Evolutionary conservation across 2,888 invertebrate species (phyloP).

Genomic region (Ariolimax columbianus): DNA sequence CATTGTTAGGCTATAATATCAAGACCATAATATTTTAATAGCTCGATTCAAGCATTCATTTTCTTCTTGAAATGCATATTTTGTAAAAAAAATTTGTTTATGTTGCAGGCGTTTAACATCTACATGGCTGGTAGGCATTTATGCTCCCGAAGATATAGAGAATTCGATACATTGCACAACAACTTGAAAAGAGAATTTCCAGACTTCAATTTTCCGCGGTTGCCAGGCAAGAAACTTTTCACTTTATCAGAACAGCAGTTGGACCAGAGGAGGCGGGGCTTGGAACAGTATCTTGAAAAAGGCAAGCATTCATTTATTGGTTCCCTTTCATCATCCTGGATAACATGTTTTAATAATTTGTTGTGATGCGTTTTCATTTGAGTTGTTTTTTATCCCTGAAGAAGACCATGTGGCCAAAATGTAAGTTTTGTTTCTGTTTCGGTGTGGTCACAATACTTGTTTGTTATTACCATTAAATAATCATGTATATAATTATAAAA

Average conservation of each 20-base stretch:
- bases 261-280: constrained; percentile 93
- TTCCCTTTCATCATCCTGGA: not conserved
- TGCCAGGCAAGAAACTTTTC: constrained; percentile 99
- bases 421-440: too few relatives aligned
- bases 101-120: constrained; percentile 88
- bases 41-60: not conserved
- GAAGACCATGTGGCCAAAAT: too few relatives aligned
- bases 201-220: constrained; percentile 96
- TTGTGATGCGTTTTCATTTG: too few relatives aligned
- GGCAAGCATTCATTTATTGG: constrained; percentile 59
- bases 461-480: too few relatives aligned
- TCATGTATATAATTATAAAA: too few relatives aligned
- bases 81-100: not conserved
- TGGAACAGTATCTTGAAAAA: constrained; percentile 98
- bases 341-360: not conserved
- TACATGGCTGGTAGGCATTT: constrained; percentile 99
- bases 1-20: too few relatives aligned
- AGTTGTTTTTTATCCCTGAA: too few relatives aligned
- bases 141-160: constrained; percentile 96
- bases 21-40: too few relatives aligned
- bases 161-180: constrained; percentile 93
- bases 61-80: not conserved
- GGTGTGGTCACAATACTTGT: too few relatives aligned
- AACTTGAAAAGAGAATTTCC: constrained; percentile 94
- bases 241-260: constrained; percentile 95